Base-by-base conservation (phyloP, 2,113 vertebrate species). In the Nothocercus julius region DNA sequence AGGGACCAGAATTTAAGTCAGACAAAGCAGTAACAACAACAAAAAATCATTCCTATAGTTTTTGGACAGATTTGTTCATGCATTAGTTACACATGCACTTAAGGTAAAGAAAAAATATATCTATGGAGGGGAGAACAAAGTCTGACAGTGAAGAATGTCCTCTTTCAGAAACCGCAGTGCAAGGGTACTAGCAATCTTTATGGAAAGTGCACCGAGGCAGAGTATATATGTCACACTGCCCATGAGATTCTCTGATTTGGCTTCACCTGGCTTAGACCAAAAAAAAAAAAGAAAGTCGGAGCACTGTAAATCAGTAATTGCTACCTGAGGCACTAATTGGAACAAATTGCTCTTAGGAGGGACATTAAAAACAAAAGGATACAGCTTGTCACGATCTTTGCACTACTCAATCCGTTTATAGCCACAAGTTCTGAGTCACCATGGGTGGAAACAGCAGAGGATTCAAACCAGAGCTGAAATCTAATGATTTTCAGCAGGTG, bases 221-320 rank as follows among this genome's bases (percentile, higher is more conserved):
- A 16, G 82, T 74, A 54, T 95, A 58, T 92, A 38, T 89, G 80
- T 92, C 91, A 86, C 14, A 2, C 95, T 85, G 96, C 91, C 59
- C 6, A 13, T 80, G 90, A 95, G 70, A 84, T 85, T 92, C 83
- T 89, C 87, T 85, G 83, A 61, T 90, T 96, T 94, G 87, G 73
- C 93, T 56, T 97, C 95, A 96, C 79, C 92, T 88, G 69, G 58
- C 72, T 80, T 59, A 95, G 86, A 76, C 16, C 36, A 36, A 45
- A 45, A 45, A 45, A 45, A 79, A 63, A 76, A 97, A 79, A 87
- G 85, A 97, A 94, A 97, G 94, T 97, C 81, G 92, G 73, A 93
- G 80, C 53, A 85, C 93, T 96, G 93, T 96, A 91, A 67, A 90
- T 74, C 67, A 96, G 40, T 92, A 96, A 96, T 87, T 94, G 74